Evolutionary conservation across 1,140 invertebrate genomes (phyloP), one percentile per base, ranked within the genome.

Genomic region (Apis dorsata): DNA sequence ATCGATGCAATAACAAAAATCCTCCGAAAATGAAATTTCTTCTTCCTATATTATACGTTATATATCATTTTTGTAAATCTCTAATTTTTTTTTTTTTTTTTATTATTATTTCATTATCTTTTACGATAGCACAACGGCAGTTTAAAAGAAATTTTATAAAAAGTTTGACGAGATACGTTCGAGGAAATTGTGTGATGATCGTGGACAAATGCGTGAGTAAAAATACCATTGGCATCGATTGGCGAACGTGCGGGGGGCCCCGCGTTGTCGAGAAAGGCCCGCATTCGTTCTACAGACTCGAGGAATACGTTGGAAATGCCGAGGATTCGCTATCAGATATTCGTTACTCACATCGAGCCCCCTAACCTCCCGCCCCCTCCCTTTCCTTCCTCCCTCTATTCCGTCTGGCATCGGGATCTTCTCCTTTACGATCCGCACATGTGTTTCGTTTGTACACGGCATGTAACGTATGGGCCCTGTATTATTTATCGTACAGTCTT

Each of bases 281-380:
- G 88, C 87, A 91, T 91, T 91, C 88, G 90, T 91, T 90, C 81
- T 80, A 63, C 84, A 79, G 86, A 81, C 68, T 81, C 83, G 75
- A 84, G 84, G 81, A 83, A 90, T 85, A 87, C 85, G 83, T 88
- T 90, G 87, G 82, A 91, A 90, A 89, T 88, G 88, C 88, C 89
- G 83, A 83, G 83, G 85, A 89, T 90, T 89, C 72, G 87, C 90
- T 92, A 92, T 92, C 90, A 92, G 91, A 91, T 92, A 89, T 91
- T 91, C 90, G 90, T 90, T 91, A 87, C 88, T 91, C 86, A 89
- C 91, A 91, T 88, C 88, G 83, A 77, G 65, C 72, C 85, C 82
- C 78, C 84, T 86, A 73, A 81, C 80, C 21, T 34, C 72, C 24
- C 62, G 28, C 81, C 63, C 53, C 59, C 51, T 49, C 60, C 49